A percentile compares a stretch with the other conserved stretches of the same genome.
phyloP scores from a whole-genome alignment of 2,888 invertebrate genomes.

The Netelia inedita region DNA sequence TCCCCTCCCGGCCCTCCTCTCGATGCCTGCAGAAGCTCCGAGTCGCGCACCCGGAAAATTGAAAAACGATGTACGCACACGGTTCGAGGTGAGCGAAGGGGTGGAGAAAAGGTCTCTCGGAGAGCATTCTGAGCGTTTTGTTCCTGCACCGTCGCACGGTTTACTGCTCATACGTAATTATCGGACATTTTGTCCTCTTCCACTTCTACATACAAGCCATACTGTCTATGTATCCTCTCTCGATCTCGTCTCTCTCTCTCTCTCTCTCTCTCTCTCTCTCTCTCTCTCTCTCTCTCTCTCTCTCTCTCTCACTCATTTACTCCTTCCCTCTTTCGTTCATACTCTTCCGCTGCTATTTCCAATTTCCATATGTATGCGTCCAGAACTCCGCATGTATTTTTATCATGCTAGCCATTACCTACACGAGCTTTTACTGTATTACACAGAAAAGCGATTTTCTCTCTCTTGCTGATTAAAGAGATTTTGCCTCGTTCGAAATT shows the following conservation, averaged over 20 bases:
- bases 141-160: conserved; percentile 71
- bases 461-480: background rate
- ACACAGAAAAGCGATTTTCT: conserved; percentile 59
- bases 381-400: conserved; percentile 71
- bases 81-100: conserved; percentile 27
- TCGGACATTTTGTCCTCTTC: conserved; percentile 75
- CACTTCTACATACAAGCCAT: conserved; percentile 41
- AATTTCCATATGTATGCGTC: conserved; percentile 68
- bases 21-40: conserved; percentile 49
- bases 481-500: background rate
- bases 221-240: conserved; percentile 27
- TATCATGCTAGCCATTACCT: conserved; percentile 74
- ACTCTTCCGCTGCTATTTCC: conserved; percentile 60
- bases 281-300: conserved; percentile 2
- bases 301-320: conserved; percentile 2
- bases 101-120: conserved; percentile 39
- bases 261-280: conserved; percentile 17
- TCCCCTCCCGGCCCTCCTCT: background rate
- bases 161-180: conserved; percentile 80
- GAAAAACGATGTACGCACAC: conserved; percentile 63
- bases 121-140: conserved; percentile 68
- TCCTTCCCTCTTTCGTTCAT: conserved; percentile 18
- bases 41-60: conserved; percentile 66
- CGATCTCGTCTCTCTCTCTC: conserved; percentile 7
- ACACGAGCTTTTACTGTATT: conserved; percentile 73